Evolutionary conservation across 2,113 vertebrate genomes (phyloP), one percentile per base, ranked within the genome.

Genomic region (Henicopernis longicauda): DNA sequence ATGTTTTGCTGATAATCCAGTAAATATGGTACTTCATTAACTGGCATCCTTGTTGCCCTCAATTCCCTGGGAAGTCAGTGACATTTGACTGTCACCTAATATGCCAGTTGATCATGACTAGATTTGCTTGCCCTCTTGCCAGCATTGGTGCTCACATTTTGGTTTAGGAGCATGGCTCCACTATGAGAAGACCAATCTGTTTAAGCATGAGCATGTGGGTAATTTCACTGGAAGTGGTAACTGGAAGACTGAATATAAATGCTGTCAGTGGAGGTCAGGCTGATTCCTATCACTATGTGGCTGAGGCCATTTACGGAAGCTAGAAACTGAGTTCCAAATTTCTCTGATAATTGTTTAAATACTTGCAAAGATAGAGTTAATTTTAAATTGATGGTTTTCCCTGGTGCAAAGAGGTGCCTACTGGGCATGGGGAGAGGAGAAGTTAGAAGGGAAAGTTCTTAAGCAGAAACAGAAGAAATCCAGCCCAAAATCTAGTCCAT

Each of bases 1-100:
- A 11, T 49, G 16, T 91, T 77, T 91, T 87, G 62, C 66, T 93
- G 83, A 25, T 87, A 90, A 80, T 72, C 54, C 36, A 27, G 49
- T 71, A 57, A 72, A 63, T 16, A 26, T 42, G 45, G 16, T 47
- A 61, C 40, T 89, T 92, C 18, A 34, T 84, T 63, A 84, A 27
- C 69, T 73, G 59, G 44, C 63, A 44, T 26, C 65, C 31, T 54
- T 0, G 1, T 16, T 91, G 82, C 58, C 36, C 78, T 83, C 57
- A 67, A 1, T 86, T 83, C 38, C 71, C 59, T 67, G 63, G 66
- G 67, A 70, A 90, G 47, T 70, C 71, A 31, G 62, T 73, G 79
- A 38, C 38, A 36, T 54, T 88, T 79, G 63, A 47, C 19, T 80
- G 85, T 42, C 79, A 92, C 26, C 38, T 42, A 16, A 22, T 32